phyloP scores from a whole-genome alignment of 1,140 invertebrate genomes.

The Onthophagus taurus region DNA sequence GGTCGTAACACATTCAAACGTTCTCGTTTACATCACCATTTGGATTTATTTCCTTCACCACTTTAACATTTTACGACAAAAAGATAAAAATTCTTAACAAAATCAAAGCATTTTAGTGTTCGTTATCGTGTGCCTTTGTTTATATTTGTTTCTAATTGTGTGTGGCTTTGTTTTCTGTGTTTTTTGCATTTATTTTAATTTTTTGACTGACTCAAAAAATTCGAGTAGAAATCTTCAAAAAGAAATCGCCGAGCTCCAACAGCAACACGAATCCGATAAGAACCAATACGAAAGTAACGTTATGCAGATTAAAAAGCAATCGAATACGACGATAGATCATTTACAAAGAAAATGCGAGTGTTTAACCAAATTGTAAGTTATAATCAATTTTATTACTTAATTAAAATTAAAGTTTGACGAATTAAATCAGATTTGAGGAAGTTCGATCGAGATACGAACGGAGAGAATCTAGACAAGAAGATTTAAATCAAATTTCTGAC shows the following conservation, averaged over 20 bases:
- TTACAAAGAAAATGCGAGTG: conserved; percentile 43
- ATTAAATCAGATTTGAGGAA: conserved; percentile 45
- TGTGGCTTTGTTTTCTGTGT: conserved; percentile 1
- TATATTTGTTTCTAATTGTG: conserved; percentile 1
- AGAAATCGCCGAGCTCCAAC: conserved; percentile 28
- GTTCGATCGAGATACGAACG: conserved; percentile 44
- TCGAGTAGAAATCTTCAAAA: conserved; percentile 30
- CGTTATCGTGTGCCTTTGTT: conserved; percentile 3
- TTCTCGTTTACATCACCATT: conserved; percentile 11
- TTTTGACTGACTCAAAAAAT: conserved; percentile 1
- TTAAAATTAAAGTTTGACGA: too few species aligned
- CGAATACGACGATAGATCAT: conserved; percentile 41
- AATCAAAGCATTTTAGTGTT: too few species aligned
- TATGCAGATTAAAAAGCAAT: conserved; percentile 29
- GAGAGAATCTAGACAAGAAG: conserved; percentile 43
- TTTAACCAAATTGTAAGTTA: conserved; percentile 45
- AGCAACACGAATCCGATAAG: conserved; percentile 28
- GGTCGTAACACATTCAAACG: conserved; percentile 29
- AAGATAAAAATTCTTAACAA: neutral
- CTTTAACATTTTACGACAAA: neutral
- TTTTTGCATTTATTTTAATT: conserved; percentile 1
- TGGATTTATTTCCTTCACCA: conserved; percentile 11
- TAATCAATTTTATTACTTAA: conserved; percentile 5
- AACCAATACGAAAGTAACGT: conserved; percentile 27
- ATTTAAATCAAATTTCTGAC: conserved; percentile 43